Conservation (phyloP, 2,113 vertebrate genomes). For the Labrus mixtus region DNA sequence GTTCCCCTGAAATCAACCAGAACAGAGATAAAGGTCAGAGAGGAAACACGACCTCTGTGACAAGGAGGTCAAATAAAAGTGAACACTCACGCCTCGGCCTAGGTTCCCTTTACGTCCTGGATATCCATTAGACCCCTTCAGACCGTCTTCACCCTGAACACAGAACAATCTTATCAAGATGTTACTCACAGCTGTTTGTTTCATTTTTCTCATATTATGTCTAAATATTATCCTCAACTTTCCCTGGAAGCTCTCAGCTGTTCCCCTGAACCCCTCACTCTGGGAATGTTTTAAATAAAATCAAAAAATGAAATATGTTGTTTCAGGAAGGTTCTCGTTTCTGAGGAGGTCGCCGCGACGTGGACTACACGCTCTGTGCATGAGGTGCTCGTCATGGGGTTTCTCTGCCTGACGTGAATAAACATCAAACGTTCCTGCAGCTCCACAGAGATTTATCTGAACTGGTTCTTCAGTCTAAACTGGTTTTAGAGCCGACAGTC, state of each 20-base stretch:
- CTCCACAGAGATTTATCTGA: too few species aligned
- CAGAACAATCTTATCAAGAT: background rate
- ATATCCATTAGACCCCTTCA: conserved; percentile 79
- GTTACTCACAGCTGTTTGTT: background rate
- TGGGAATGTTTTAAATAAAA: background rate
- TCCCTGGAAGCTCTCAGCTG: background rate
- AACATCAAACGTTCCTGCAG: too few species aligned
- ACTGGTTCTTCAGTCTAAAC: too few species aligned
- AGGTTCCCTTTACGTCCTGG: conserved; percentile 85
- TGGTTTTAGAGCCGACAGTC: too few species aligned
- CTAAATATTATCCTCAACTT: background rate
- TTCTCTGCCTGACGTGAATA: too few species aligned
- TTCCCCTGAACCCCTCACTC: too few species aligned
- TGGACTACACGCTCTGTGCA: too few species aligned
- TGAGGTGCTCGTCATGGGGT: too few species aligned
- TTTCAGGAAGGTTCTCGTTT: too few species aligned
- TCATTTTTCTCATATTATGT: background rate
- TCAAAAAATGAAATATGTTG: background rate
- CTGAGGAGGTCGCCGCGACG: too few species aligned
- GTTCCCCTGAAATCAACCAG: conserved; percentile 80
- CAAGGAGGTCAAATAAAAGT: background rate
- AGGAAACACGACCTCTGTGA: background rate
- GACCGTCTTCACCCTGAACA: conserved; percentile 87
- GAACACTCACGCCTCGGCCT: conserved; percentile 84
- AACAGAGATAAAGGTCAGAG: background rate